phyloP scores from a whole-genome alignment of 2,888 invertebrate genomes.

The Anarsia innoxiella region DNA sequence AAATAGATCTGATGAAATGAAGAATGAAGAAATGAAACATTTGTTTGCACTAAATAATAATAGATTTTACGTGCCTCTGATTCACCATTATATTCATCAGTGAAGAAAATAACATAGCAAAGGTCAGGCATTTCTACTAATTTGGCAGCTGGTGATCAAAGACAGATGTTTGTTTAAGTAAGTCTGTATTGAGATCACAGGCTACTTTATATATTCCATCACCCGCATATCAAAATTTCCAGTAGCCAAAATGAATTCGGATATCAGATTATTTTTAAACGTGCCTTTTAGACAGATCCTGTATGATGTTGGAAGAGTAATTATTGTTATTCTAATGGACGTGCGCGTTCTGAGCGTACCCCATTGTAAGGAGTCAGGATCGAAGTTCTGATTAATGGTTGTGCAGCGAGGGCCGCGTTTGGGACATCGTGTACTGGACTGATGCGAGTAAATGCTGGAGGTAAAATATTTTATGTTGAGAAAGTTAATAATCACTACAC shows the following conservation, averaged over 20 bases:
- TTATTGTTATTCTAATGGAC: slow-evolving; percentile 73
- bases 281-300: slow-evolving; percentile 23
- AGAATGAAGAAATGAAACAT: no score
- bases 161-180: not conserved
- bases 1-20: no score
- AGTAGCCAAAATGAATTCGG: no score
- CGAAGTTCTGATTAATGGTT: slow-evolving; percentile 72
- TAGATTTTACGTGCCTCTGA: no score
- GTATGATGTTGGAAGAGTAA: slow-evolving; percentile 58
- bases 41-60: no score
- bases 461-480: no score
- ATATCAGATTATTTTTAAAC: no score
- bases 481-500: no score
- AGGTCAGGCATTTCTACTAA: not conserved
- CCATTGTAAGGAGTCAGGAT: slow-evolving; percentile 71
- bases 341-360: slow-evolving; percentile 66
- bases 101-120: no score
- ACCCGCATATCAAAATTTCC: not conserved
- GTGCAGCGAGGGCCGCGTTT: slow-evolving; percentile 58
- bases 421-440: slow-evolving; percentile 34
- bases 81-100: no score
- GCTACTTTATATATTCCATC: not conserved
- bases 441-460: no score
- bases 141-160: not conserved
- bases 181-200: not conserved